A percentile compares a stretch with the other conserved stretches of the same genome.
Evolutionary conservation across 2,797 vertebrate species (phyloP).

Genomic region (Hylomyscus alleni): DNA sequence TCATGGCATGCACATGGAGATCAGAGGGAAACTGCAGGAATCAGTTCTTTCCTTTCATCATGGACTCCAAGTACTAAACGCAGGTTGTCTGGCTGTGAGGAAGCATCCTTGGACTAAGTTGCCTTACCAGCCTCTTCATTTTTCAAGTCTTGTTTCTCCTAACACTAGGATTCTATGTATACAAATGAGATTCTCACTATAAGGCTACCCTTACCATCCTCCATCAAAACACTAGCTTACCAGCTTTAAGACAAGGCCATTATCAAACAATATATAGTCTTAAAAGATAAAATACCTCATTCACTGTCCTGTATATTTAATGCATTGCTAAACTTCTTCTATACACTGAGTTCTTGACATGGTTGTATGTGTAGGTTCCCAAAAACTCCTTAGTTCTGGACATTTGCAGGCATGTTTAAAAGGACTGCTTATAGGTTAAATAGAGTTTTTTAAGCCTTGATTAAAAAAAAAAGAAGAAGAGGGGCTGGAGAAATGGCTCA

Average conservation of each 20-base stretch:
- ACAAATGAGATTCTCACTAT: not conserved
- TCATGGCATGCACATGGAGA: not conserved
- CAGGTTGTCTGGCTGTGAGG: not conserved
- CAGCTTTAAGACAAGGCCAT: slow-evolving; percentile 24
- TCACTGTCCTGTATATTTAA: not conserved
- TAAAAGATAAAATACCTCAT: not conserved
- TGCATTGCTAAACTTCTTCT: not conserved
- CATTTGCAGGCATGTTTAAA: not conserved
- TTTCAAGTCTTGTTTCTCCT: slow-evolving; percentile 41
- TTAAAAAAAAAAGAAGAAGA: slow-evolving; percentile 45
- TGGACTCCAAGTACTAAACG: not conserved
- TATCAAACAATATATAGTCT: slow-evolving; percentile 47
- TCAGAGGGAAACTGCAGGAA: not conserved
- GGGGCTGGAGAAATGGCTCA: not conserved
- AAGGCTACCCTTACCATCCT: slow-evolving; percentile 24
- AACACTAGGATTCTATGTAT: not conserved
- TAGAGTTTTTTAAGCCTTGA: slow-evolving; percentile 43
- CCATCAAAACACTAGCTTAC: slow-evolving; percentile 8
- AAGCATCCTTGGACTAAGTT: not conserved
- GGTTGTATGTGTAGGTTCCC: not conserved
- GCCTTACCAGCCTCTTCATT: not conserved
- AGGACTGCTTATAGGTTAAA: slow-evolving; percentile 37
- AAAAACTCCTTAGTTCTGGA: not conserved
- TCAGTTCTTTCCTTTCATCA: not conserved
- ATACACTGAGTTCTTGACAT: not conserved